These are phyloP conservation scores for Tamias sibiricus DNA, from an alignment of 2,113 vertebrate species.

Conservation along the genomic window DNA sequence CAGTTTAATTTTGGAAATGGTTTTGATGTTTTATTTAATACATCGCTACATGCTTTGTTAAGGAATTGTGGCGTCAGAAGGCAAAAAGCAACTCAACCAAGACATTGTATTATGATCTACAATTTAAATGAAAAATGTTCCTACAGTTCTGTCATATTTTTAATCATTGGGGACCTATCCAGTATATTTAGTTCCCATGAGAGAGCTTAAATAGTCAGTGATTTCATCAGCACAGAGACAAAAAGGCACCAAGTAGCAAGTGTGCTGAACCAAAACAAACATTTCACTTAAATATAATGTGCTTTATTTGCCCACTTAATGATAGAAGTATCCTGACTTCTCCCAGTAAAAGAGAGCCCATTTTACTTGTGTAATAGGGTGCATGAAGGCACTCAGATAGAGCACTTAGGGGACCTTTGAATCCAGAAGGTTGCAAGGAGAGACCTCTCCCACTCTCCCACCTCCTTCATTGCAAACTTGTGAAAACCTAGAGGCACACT, in stretches of 20 bases:
- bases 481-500: not conserved
- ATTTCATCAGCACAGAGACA: constrained; percentile 82
- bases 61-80: constrained; percentile 49
- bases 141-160: constrained; percentile 70
- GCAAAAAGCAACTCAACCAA: constrained; percentile 42
- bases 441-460: not conserved
- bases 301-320: constrained; percentile 50
- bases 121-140: constrained; percentile 76
- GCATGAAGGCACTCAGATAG: not conserved
- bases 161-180: constrained; percentile 64
- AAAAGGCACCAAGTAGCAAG: constrained; percentile 75
- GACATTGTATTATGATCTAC: constrained; percentile 19
- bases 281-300: constrained; percentile 60
- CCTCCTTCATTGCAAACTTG: not conserved
- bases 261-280: constrained; percentile 56
- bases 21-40: constrained; percentile 48
- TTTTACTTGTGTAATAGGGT: not conserved
- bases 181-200: constrained; percentile 73
- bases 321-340: constrained; percentile 10
- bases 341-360: constrained; percentile 28
- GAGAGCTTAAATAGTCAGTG: constrained; percentile 72
- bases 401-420: not conserved
- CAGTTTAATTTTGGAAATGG: constrained; percentile 44
- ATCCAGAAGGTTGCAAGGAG: not conserved
- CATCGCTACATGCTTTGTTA: constrained; percentile 38